Percentiles rank a stretch among this genome's conserved stretches.
phyloP scores from a whole-genome alignment of 2,888 invertebrate species.

The Andrena hattorfiana region DNA sequence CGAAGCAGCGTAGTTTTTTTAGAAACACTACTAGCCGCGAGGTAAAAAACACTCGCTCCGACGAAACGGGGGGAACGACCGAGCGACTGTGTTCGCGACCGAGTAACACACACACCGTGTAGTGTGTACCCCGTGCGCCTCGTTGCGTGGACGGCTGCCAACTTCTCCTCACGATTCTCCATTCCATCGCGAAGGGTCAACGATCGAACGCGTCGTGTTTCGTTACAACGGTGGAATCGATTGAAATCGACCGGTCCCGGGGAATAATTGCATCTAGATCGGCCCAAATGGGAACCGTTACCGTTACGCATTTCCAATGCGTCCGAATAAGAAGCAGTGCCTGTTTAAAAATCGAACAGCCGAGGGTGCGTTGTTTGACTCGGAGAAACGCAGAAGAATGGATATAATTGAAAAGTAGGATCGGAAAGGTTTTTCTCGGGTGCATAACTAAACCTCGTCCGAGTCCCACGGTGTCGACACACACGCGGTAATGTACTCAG shows the following conservation, averaged over 20 bases:
- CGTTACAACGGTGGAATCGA: slow-evolving; percentile 47
- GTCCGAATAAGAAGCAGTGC: too few relatives aligned
- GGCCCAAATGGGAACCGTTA: not conserved
- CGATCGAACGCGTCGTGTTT: slow-evolving; percentile 63
- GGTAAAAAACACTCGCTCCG: slow-evolving; percentile 56
- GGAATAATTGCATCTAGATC: not conserved
- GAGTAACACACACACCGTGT: slow-evolving; percentile 29
- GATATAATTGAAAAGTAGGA: slow-evolving; percentile 25
- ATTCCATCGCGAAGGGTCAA: slow-evolving; percentile 71
- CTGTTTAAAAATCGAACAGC: not conserved
- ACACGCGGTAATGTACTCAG: slow-evolving; percentile 51
- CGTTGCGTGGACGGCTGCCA: slow-evolving; percentile 68
- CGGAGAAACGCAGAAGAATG: not conserved
- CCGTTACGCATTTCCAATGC: too few relatives aligned
- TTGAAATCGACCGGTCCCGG: slow-evolving; percentile 8
- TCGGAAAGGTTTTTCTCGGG: slow-evolving; percentile 22
- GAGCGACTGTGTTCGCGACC: slow-evolving; percentile 48
- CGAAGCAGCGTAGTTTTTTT: slow-evolving; percentile 27
- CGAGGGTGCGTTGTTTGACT: not conserved
- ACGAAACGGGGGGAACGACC: slow-evolving; percentile 68
- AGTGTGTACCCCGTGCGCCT: slow-evolving; percentile 1
- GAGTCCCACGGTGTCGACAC: slow-evolving; percentile 59
- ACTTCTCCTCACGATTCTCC: slow-evolving; percentile 67
- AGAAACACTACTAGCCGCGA: not conserved
- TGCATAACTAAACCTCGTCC: slow-evolving; percentile 42